These are phyloP conservation scores for Saxicola maurus DNA, from an alignment of 2,797 vertebrate genomes.

Conservation along the genomic window DNA sequence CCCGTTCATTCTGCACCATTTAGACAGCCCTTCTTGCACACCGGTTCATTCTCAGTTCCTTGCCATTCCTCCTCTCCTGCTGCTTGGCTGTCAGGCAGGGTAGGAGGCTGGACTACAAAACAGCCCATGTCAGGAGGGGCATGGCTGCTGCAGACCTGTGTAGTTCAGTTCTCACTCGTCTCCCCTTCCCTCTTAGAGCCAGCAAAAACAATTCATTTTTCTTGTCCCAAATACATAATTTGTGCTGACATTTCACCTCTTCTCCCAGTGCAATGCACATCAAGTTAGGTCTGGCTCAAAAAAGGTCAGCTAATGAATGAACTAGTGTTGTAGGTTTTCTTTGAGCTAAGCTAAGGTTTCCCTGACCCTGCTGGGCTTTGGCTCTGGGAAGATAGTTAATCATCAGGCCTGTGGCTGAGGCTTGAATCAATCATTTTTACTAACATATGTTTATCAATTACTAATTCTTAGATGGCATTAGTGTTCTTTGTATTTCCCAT, in stretches of 20 bases:
- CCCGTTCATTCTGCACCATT: accelerated
- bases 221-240: neutral
- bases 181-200: neutral
- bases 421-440: neutral
- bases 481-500: neutral
- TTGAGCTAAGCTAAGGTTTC: neutral
- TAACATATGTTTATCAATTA: neutral
- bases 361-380: neutral
- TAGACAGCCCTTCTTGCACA: neutral
- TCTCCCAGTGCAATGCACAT: neutral
- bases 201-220: neutral
- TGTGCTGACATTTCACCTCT: neutral
- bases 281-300: neutral
- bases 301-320: neutral
- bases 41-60: neutral
- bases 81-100: neutral
- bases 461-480: neutral
- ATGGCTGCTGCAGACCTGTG: neutral
- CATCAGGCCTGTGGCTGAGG: neutral
- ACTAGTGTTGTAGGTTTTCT: neutral
- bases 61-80: neutral
- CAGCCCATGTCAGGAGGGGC: neutral
- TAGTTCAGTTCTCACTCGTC: neutral
- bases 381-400: neutral
- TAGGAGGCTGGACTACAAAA: neutral